Conservation (phyloP, 2,888 invertebrate species). For the Cryptus viduatorius region DNA sequence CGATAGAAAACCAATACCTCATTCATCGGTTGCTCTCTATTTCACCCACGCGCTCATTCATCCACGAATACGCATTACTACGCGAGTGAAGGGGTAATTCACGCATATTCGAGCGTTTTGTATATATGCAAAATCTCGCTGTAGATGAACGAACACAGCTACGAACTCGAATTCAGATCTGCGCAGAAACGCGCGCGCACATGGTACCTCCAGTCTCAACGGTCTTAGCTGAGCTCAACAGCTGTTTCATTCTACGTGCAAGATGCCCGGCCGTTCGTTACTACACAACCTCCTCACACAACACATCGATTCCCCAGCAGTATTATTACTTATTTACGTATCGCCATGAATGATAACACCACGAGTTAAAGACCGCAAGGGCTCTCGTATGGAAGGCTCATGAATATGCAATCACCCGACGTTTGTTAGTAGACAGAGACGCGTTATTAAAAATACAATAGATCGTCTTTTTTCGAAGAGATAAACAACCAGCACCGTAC, state of each 20-base stretch:
- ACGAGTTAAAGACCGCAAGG: background rate
- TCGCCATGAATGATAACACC: background rate
- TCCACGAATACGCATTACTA: background rate
- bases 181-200: background rate
- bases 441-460: background rate
- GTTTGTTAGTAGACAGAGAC: background rate
- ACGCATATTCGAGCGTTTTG: background rate
- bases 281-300: background rate
- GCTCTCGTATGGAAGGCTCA: background rate
- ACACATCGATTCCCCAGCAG: background rate
- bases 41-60: background rate
- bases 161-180: background rate
- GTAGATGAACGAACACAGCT: background rate
- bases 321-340: background rate
- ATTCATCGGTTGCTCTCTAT: background rate
- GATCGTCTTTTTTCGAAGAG: conserved; percentile 4
- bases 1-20: background rate
- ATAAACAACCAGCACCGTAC: background rate
- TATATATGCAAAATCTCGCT: background rate
- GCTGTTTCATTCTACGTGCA: conserved; percentile 45
- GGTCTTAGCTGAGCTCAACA: conserved; percentile 18
- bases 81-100: background rate
- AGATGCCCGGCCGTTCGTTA: conserved; percentile 16
- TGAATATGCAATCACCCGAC: background rate
- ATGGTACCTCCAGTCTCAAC: background rate